Percentiles rank a stretch among this genome's conserved stretches.
Evolutionary conservation across 2,113 vertebrate species (phyloP).

Genomic region (Prinia subflava): DNA sequence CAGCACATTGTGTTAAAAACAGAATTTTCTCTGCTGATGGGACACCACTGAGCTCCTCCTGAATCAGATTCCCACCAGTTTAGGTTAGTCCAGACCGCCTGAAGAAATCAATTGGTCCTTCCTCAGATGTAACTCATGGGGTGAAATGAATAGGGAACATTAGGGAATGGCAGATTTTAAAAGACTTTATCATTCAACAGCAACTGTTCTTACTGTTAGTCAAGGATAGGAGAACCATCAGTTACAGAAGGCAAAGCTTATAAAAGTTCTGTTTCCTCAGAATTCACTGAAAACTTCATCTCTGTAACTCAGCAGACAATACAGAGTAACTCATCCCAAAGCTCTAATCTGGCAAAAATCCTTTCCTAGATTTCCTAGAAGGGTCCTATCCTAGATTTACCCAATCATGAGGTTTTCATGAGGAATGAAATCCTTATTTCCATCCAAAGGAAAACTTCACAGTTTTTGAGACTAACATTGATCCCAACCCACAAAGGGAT

Average conservation of each 20-base stretch:
- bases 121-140: not conserved
- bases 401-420: not conserved
- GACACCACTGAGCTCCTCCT: not conserved
- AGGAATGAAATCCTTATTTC: not conserved
- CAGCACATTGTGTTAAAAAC: not conserved
- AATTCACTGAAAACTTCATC: not conserved
- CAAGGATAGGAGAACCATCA: not conserved
- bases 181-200: not conserved
- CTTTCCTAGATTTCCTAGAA: not conserved
- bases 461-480: not conserved
- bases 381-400: not conserved
- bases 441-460: not conserved
- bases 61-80: not conserved
- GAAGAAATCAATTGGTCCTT: not conserved
- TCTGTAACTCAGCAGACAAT: not conserved
- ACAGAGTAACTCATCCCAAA: not conserved
- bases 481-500: not conserved
- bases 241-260: not conserved
- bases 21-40: not conserved
- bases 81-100: not conserved
- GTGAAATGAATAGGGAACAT: not conserved
- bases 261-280: not conserved
- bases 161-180: not conserved
- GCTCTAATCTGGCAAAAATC: not conserved
- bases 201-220: not conserved